These are phyloP conservation scores for Amblyornis subalaris DNA, from an alignment of 2,113 vertebrate genomes.

Conservation along the genomic window DNA sequence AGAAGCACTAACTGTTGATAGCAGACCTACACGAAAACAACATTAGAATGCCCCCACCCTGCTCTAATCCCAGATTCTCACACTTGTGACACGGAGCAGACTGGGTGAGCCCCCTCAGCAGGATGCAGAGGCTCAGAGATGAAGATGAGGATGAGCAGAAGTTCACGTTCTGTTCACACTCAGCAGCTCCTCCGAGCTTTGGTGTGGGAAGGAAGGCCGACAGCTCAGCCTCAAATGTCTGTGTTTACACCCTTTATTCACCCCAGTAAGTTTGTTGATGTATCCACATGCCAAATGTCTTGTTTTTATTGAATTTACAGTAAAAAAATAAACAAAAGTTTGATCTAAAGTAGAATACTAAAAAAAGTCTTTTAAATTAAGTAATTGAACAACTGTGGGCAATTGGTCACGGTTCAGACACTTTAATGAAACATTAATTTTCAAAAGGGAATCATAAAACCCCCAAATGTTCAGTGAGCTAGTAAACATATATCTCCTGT, in stretches of 20 bases:
- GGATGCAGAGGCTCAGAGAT: background rate
- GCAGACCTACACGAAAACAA: background rate
- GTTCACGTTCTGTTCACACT: background rate
- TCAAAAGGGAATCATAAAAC: background rate
- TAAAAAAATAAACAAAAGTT: background rate
- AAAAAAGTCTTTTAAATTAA: background rate
- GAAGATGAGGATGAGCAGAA: background rate
- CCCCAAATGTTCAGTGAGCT: background rate
- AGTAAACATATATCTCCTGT: background rate
- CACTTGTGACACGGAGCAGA: background rate
- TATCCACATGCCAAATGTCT: background rate
- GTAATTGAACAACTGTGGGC: background rate
- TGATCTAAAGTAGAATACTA: background rate
- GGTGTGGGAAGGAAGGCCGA: too few relatives aligned
- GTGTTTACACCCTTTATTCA: background rate
- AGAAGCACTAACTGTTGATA: background rate
- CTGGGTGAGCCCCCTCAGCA: background rate
- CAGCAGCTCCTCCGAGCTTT: background rate
- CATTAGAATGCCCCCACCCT: background rate
- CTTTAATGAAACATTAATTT: slow-evolving; percentile 1
- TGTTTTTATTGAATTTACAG: background rate
- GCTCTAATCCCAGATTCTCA: background rate
- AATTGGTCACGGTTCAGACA: background rate
- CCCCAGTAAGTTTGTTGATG: background rate
- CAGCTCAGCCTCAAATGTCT: background rate